Evolutionary conservation across 1,140 invertebrate genomes (phyloP).

Genomic region (Campoletis sonorensis): DNA sequence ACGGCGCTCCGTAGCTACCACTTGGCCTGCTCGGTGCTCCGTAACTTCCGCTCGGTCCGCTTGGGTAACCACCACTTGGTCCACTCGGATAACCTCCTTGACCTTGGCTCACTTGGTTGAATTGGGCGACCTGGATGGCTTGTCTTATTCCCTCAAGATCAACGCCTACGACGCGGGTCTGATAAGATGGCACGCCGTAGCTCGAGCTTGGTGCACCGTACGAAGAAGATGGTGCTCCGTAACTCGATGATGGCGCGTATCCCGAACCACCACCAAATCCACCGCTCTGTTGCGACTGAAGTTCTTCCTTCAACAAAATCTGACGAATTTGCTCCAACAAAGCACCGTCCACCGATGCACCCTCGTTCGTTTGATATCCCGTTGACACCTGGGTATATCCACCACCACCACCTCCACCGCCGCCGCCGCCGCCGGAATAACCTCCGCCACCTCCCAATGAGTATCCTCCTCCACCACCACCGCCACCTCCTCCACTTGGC

Average conservation of each 20-base stretch:
- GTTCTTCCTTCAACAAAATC: conserved; percentile 88
- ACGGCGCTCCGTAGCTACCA: conserved; percentile 70
- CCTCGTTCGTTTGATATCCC: conserved; percentile 86
- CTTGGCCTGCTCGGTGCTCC: conserved; percentile 73
- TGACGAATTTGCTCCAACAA: conserved; percentile 88
- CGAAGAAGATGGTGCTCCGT: conserved; percentile 75
- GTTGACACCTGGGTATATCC: conserved; percentile 84
- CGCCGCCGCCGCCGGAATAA: conserved; percentile 77
- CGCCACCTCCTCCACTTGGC: conserved; percentile 75
- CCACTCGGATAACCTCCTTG: conserved; percentile 66
- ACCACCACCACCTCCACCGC: conserved; percentile 77
- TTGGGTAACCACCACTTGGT: conserved; percentile 78
- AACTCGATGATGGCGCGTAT: conserved; percentile 73
- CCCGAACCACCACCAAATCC: conserved; percentile 69
- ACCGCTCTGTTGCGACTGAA: conserved; percentile 77
- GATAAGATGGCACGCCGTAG: conserved; percentile 81
- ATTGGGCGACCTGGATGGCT: conserved; percentile 86
- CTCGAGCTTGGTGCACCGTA: conserved; percentile 78
- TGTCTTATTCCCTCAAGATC: conserved; percentile 86
- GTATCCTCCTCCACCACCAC: conserved; percentile 57
- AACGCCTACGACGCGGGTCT: conserved; percentile 82
- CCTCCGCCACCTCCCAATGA: conserved; percentile 78
- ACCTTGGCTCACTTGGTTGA: conserved; percentile 77
- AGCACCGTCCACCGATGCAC: conserved; percentile 85
- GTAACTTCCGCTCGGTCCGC: conserved; percentile 77